Base-by-base conservation (phyloP, 53 echinoderm and acorn worm species). In the Patiria pectinifera region DNA sequence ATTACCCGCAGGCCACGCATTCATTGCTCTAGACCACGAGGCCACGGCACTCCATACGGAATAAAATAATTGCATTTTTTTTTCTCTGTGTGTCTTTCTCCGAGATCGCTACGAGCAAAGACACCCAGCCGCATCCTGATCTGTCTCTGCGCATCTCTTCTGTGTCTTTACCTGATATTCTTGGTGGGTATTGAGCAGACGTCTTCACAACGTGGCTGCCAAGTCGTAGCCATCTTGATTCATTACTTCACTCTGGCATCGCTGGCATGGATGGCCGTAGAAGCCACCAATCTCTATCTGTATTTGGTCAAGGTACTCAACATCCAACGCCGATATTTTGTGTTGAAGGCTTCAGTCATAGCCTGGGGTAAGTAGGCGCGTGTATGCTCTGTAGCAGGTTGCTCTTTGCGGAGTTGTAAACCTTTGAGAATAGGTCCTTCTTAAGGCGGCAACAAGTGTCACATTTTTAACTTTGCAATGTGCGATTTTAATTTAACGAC, bases 191-290 rank as follows among this genome's bases (percentile, higher is more conserved):
- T 92, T 23, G 92, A 92, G 63, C 92, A 85, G 66, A 92, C 92
- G 10, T 23, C 35, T 43, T 85, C 85, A 24, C 11, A 62, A 8
- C 35, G 1, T 12, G 92, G 92, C 45, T 92, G 92, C 63, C 71
- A 85, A 11, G 48, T 78, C 7, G 92, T 92, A 16, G 92, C 92
- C 69, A 85, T 85, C 18, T 15, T 92, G 62, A 53, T 92, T 18
- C 92, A 92, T 59, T 92, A 92, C 70, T 85, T 92, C 25, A 92
- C 92, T 21, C 48, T 92, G 22, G 21, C 92, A 12, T 92, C 92
- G 4, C 85, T 92, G 78, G 75, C 85, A 62, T 92, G 92, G 92
- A 92, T 92, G 92, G 92, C 85, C 6, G 92, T 92, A 4, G 92
- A 92, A 45, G 92, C 92, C 63, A 78, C 78, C 18, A 92, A 92